phyloP scores from a whole-genome alignment of 2,797 vertebrate genomes.

The Loris lydekkerianus region DNA sequence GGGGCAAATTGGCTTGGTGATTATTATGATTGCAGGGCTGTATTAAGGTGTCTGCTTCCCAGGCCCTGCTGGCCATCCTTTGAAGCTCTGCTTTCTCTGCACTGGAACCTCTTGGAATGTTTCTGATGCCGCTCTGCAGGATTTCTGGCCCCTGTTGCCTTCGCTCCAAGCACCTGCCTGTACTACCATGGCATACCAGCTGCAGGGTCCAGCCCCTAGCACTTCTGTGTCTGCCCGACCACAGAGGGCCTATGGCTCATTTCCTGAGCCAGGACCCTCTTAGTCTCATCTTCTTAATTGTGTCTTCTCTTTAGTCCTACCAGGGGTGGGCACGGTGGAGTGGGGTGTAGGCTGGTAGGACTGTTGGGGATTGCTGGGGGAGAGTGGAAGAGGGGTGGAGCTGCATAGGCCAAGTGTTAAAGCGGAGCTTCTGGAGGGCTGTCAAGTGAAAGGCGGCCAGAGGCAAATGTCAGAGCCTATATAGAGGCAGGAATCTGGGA shows the following conservation, averaged over 20 bases:
- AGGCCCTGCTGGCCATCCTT: background rate
- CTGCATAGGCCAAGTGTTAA: constrained; percentile 71
- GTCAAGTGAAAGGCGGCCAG: constrained; percentile 78
- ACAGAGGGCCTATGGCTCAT: background rate
- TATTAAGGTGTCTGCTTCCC: background rate
- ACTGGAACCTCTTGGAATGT: background rate
- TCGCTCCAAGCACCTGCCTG: background rate
- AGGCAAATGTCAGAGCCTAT: constrained; percentile 82
- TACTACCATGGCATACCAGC: background rate
- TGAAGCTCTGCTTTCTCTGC: background rate
- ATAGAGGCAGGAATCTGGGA: constrained; percentile 82
- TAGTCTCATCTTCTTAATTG: constrained; percentile 30
- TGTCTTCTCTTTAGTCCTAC: background rate
- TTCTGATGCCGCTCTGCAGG: background rate
- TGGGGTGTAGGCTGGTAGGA: constrained; percentile 2
- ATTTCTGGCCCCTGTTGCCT: background rate
- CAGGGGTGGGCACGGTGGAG: background rate
- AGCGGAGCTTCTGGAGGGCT: constrained; percentile 73
- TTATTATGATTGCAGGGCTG: background rate
- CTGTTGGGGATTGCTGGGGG: background rate
- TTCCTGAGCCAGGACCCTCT: background rate
- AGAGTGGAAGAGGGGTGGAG: constrained; percentile 28
- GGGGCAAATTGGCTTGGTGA: background rate
- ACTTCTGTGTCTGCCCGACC: background rate
- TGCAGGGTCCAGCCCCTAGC: background rate